A percentile compares a stretch with the other conserved stretches of the same genome.
Evolutionary conservation across 2,888 invertebrate genomes (phyloP).

Genomic region (Volucella bombylans): DNA sequence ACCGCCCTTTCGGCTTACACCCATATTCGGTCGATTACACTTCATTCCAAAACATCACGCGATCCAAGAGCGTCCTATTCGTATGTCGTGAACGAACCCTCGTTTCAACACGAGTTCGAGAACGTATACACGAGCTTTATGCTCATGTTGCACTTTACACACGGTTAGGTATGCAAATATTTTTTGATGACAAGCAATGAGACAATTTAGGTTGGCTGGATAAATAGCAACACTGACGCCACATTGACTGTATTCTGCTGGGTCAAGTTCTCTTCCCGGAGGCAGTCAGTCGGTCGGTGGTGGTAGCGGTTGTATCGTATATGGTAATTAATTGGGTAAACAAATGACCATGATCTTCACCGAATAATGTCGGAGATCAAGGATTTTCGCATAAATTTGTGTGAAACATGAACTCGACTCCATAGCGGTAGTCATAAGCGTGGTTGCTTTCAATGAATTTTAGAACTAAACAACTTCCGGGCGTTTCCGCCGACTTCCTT

Average conservation of each 20-base stretch:
- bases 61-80: slow-evolving; percentile 48
- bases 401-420: slow-evolving; percentile 1
- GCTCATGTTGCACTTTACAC: slow-evolving; percentile 64
- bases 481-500: slow-evolving; percentile 5
- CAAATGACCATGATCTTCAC: slow-evolving; percentile 58
- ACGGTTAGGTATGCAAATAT: slow-evolving; percentile 67
- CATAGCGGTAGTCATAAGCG: background rate
- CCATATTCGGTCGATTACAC: slow-evolving; percentile 51
- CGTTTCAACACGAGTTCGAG: background rate
- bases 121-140: background rate
- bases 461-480: slow-evolving; percentile 8
- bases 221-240: slow-evolving; percentile 37
- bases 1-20: slow-evolving; percentile 27
- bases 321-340: slow-evolving; percentile 44
- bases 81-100: slow-evolving; percentile 33
- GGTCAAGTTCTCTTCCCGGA: slow-evolving; percentile 35
- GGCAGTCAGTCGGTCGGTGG: background rate
- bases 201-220: slow-evolving; percentile 33
- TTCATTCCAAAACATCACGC: slow-evolving; percentile 62
- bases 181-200: slow-evolving; percentile 61
- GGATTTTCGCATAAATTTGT: slow-evolving; percentile 30
- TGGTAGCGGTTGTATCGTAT: no score
- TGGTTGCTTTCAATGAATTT: slow-evolving; percentile 8
- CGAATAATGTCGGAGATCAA: slow-evolving; percentile 28
- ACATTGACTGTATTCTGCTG: slow-evolving; percentile 43